phyloP scores from a whole-genome alignment of 1,140 invertebrate genomes.

The Zaprionus ornatus region DNA sequence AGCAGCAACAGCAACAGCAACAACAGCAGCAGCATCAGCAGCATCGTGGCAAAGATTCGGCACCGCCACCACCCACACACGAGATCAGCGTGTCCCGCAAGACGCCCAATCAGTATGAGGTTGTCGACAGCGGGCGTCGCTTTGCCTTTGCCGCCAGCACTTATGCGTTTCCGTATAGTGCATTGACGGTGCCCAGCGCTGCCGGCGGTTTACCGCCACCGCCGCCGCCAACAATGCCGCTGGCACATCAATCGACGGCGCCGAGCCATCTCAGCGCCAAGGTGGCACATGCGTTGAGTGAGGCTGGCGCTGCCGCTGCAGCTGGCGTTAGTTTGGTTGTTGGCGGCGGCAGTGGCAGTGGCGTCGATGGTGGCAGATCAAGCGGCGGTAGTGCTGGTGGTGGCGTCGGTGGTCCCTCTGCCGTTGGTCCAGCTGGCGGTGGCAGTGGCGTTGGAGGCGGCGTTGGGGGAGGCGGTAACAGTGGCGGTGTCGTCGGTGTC shows the following conservation, averaged over 20 bases:
- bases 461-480: constrained; percentile 59
- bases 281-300: constrained; percentile 55
- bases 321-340: constrained; percentile 21
- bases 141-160: constrained; percentile 78
- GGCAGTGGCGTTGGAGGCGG: constrained; percentile 71
- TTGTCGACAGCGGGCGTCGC: constrained; percentile 68
- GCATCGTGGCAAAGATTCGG: constrained; percentile 47
- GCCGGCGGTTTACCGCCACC: constrained; percentile 50
- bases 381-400: constrained; percentile 44
- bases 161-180: constrained; percentile 87
- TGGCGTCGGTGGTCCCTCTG: constrained; percentile 43
- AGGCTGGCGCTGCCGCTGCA: constrained; percentile 32
- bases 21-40: constrained; percentile 39
- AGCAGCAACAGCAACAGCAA: constrained; percentile 45
- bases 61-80: constrained; percentile 32
- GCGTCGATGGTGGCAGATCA: constrained; percentile 40
- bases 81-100: constrained; percentile 53
- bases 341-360: constrained; percentile 30
- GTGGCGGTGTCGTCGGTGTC: neutral
- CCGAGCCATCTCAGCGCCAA: constrained; percentile 76
- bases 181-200: constrained; percentile 85
- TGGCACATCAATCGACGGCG: constrained; percentile 60
- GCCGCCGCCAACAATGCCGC: constrained; percentile 52
- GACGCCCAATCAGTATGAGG: constrained; percentile 73
- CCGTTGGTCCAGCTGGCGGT: constrained; percentile 50